phyloP scores from a whole-genome alignment of 2,888 invertebrate genomes.

The Hemithea aestivaria region DNA sequence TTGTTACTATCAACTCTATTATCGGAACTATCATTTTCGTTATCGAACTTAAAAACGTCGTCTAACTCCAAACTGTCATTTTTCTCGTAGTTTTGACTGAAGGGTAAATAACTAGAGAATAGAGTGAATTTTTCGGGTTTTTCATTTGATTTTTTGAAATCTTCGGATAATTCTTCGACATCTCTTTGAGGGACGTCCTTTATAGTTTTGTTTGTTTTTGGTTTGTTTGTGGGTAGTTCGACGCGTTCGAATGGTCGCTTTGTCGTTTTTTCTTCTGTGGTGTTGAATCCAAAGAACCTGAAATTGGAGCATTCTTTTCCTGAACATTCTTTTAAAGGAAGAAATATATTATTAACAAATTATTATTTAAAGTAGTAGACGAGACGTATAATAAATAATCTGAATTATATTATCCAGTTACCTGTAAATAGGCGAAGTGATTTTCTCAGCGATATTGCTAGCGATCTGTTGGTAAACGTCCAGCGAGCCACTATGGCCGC shows the following conservation, averaged over 20 bases:
- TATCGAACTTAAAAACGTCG: constrained; percentile 14
- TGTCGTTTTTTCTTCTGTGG: constrained; percentile 34
- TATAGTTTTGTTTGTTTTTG: constrained; percentile 8
- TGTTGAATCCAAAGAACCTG: constrained; percentile 56
- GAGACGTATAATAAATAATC: too few species aligned
- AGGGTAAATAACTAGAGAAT: constrained; percentile 52
- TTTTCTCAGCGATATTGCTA: constrained; percentile 63
- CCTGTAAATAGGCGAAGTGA: constrained; percentile 69
- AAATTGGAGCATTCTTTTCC: neutral
- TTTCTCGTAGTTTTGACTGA: constrained; percentile 9
- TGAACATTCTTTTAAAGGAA: neutral
- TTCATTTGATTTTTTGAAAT: constrained; percentile 43
- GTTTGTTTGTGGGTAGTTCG: constrained; percentile 12
- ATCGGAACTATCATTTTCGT: too few species aligned
- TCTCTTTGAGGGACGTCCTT: constrained; percentile 35
- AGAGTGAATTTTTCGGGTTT: constrained; percentile 66
- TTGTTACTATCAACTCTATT: too few species aligned
- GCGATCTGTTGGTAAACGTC: constrained; percentile 70
- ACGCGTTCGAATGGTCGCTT: constrained; percentile 30
- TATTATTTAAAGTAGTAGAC: too few species aligned
- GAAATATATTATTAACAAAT: too few species aligned
- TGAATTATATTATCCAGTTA: too few species aligned
- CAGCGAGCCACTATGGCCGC: constrained; percentile 33
- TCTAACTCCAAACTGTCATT: constrained; percentile 21
- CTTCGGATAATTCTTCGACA: constrained; percentile 57